Evolutionary conservation across 1,140 invertebrate species (phyloP), one percentile per base, ranked within the genome.

Genomic region (Pogonognathellus flavescens): DNA sequence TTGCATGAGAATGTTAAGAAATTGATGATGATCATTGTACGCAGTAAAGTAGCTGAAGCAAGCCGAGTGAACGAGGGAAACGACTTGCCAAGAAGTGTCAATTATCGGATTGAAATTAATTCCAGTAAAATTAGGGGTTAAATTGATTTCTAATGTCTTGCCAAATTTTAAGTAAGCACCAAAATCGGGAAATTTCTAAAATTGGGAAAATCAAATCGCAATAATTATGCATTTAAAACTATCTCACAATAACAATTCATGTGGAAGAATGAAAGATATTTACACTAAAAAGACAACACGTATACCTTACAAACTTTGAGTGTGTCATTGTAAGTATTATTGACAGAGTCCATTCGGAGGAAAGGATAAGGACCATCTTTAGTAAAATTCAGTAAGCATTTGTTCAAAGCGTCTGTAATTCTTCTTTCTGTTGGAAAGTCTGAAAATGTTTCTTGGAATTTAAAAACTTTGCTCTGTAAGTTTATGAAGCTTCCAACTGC

Each of bases 401-500:
- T 76, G n/a, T 18, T 76, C 14, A 76, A 50, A n/a, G 70, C 70
- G 7, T 50, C 41, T 0, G 31, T 49, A 6, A 76, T 76, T 76
- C 70, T 13, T 49, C 70, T 76, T 16, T 76, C 70, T 1, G 70
- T 50, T 3, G 70, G 31, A 76, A 50, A 76, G 18, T 76, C 41
- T 3, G n/a, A 50, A 20, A 50, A 76, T 50, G 70, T 41, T n/a
- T 76, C 70, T 76, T 50, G 0, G 41, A 76, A 76, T 6, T 18
- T 50, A 16, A 50, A 76, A 1, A 49, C 41, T 76, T 18, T 76
- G 31, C 41, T 76, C 6, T 76, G 70, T 18, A 76, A 0, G 13
- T 50, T 50, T 14, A 76, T 76, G 31, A 76, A 76, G 0, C 25
- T 50, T 0, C 70, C 70, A 14, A 76, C 18, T 4, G 9, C 5